These are phyloP conservation scores for Sitta europaea DNA, from an alignment of 2,113 vertebrate species.

Conservation along the genomic window DNA sequence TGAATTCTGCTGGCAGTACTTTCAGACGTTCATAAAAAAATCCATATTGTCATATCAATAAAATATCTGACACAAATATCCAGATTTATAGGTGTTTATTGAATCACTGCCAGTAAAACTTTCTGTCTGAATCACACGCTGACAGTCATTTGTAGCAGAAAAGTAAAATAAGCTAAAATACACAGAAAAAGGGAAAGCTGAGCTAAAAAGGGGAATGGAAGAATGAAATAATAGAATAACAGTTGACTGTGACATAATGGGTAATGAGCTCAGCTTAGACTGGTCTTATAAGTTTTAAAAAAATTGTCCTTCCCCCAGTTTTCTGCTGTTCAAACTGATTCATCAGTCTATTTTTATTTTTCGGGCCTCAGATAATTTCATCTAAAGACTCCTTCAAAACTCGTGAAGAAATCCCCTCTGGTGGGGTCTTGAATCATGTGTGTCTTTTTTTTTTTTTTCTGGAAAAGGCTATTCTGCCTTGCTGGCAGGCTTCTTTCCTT, in stretches of 20 bases:
- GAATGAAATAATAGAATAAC: neutral
- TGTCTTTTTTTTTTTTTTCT: neutral
- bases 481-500: neutral
- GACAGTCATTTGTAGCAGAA: neutral
- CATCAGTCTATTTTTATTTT: neutral
- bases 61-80: neutral
- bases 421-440: neutral
- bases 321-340: neutral
- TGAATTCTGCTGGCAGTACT: neutral
- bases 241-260: neutral
- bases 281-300: neutral
- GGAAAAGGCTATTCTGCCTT: neutral
- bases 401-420: neutral
- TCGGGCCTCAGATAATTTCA: neutral
- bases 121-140: neutral
- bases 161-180: neutral
- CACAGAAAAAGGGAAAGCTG: neutral
- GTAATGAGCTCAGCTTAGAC: neutral
- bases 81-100: neutral
- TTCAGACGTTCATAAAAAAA: neutral
- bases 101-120: neutral
- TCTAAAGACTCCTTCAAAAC: neutral
- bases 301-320: neutral
- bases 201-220: neutral
- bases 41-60: neutral